phyloP scores from a whole-genome alignment of 30 jellyfish, hydroid and myxozoan genomes.

The Aurelia sp. region DNA sequence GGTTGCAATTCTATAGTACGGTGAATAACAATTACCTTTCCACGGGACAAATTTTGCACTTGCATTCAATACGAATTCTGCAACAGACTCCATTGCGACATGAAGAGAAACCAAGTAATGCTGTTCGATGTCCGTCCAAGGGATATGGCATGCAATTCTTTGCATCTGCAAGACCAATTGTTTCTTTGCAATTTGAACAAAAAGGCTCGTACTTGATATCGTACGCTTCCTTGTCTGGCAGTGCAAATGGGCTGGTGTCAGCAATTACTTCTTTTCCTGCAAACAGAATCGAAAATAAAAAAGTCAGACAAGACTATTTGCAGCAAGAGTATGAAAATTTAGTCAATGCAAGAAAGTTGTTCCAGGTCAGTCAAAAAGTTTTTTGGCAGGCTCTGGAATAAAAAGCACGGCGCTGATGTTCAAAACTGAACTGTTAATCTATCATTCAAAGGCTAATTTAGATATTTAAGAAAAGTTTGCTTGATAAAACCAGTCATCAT shows the following conservation, averaged over 20 bases:
- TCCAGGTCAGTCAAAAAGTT: too few species aligned
- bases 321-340: too few species aligned
- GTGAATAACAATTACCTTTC: background rate
- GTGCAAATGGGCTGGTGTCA: background rate
- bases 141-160: background rate
- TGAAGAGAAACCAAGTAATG: slow-evolving; percentile 18
- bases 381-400: too few species aligned
- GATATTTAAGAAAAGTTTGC: too few species aligned
- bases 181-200: slow-evolving; percentile 31
- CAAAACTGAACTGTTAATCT: too few species aligned
- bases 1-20: too few species aligned
- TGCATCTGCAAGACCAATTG: slow-evolving; percentile 11
- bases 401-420: too few species aligned
- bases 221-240: slow-evolving; percentile 29
- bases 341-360: too few species aligned
- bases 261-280: slow-evolving; percentile 1
- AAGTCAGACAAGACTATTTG: background rate
- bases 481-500: too few species aligned
- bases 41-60: background rate
- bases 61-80: background rate
- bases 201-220: slow-evolving; percentile 53
- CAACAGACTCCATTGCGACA: slow-evolving; percentile 33
- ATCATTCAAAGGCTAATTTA: too few species aligned
- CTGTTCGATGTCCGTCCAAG: background rate
- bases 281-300: background rate